Evolutionary conservation across 2,888 invertebrate species (phyloP).

Genomic region (Tetranychus piercei): DNA sequence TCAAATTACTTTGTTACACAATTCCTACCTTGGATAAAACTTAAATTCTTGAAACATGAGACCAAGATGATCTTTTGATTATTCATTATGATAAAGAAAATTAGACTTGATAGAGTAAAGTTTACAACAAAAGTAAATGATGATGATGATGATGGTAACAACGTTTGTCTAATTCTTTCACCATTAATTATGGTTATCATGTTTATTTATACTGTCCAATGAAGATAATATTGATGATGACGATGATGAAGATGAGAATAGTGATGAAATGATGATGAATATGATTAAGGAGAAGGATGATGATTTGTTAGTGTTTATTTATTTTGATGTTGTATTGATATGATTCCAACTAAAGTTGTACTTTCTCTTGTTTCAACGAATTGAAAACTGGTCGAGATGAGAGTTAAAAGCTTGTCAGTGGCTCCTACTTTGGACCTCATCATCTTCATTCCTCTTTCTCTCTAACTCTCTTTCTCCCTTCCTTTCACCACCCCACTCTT

Average conservation of each 20-base stretch:
- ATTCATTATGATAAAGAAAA: neutral
- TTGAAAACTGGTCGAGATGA: neutral
- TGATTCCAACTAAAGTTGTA: neutral
- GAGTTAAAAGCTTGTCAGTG: neutral
- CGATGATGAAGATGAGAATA: neutral
- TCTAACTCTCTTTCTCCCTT: neutral
- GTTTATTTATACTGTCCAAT: neutral
- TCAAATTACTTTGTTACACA: neutral
- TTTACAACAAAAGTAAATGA: neutral
- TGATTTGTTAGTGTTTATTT: neutral
- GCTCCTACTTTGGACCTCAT: neutral
- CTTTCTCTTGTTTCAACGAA: neutral
- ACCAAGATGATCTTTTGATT: neutral
- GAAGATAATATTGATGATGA: neutral
- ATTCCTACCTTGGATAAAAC: neutral
- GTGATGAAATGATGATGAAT: neutral
- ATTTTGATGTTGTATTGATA: neutral
- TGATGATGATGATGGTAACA: neutral
- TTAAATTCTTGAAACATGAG: neutral
- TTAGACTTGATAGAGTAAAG: neutral
- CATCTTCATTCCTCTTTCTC: slow-evolving; percentile 7
- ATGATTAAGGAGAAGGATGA: neutral
- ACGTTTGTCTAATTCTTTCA: neutral
- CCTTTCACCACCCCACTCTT: neutral
- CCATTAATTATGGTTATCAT: neutral